Evolutionary conservation across 2,888 invertebrate species (phyloP).

Genomic region (Frankliniella intonsa): DNA sequence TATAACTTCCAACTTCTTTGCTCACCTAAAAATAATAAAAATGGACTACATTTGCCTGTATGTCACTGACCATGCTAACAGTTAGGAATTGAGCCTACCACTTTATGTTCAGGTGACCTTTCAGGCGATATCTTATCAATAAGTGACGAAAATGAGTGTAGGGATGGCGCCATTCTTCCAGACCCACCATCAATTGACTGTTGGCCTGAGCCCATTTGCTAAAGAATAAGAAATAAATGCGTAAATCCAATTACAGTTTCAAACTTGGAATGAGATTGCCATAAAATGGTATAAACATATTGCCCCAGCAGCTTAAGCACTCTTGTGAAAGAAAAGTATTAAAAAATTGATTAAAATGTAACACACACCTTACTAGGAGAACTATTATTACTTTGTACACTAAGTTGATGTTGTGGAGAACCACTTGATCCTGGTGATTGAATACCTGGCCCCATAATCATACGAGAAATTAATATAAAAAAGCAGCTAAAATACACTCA

Average conservation of each 20-base stretch:
- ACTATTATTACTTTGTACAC: neutral
- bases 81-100: neutral
- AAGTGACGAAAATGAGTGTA: slow-evolving; percentile 57
- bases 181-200: slow-evolving; percentile 41
- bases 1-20: slow-evolving; percentile 70
- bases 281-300: no score
- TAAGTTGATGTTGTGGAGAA: slow-evolving; percentile 19
- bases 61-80: neutral
- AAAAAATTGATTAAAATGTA: neutral
- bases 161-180: slow-evolving; percentile 52
- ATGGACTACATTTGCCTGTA: slow-evolving; percentile 24
- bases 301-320: no score
- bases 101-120: slow-evolving; percentile 32
- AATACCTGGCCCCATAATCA: neutral
- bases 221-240: neutral
- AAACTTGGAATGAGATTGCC: neutral
- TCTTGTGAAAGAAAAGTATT: neutral
- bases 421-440: slow-evolving; percentile 11
- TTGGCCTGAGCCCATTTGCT: slow-evolving; percentile 17
- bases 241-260: neutral
- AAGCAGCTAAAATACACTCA: neutral
- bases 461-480: neutral
- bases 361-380: slow-evolving; percentile 2
- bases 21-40: slow-evolving; percentile 50
- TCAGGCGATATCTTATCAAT: slow-evolving; percentile 46